These are phyloP conservation scores for Ochotona curzoniae DNA, from an alignment of 2,113 vertebrate species.

Conservation along the genomic window DNA sequence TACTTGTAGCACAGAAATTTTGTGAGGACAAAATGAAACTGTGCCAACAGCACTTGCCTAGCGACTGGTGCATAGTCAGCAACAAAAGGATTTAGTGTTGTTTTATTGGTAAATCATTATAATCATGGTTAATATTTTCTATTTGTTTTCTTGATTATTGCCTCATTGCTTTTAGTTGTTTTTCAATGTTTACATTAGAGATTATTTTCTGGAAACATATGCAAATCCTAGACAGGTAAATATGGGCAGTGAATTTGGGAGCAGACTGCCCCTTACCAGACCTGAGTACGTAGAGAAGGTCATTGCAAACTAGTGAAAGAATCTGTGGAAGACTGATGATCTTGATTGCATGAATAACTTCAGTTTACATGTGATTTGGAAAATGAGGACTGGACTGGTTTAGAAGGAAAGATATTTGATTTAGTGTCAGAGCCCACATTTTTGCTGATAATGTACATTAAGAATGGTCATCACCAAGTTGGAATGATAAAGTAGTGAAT, in stretches of 20 bases:
- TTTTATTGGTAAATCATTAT: neutral
- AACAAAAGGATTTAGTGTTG: neutral
- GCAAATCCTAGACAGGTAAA: neutral
- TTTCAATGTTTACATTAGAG: neutral
- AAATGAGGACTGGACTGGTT: neutral
- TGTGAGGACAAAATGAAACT: neutral
- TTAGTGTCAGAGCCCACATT: neutral
- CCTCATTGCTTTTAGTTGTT: neutral
- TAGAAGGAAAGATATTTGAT: neutral
- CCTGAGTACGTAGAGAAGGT: neutral
- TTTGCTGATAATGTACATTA: neutral
- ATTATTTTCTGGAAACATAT: neutral
- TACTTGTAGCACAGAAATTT: neutral
- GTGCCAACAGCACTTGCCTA: neutral
- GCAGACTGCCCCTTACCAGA: neutral
- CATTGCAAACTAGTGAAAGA: no score
- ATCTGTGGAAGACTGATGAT: no score
- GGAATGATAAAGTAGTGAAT: neutral
- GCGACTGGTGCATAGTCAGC: neutral
- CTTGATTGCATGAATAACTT: neutral
- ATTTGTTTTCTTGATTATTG: constrained; percentile 3
- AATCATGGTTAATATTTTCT: neutral
- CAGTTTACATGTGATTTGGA: neutral
- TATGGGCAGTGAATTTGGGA: neutral
- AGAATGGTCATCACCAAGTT: neutral